Percentiles rank a stretch among this genome's conserved stretches.
These are phyloP conservation scores for Mythimna pallens DNA, from an alignment of 2,888 invertebrate genomes.

Conservation along the genomic window DNA sequence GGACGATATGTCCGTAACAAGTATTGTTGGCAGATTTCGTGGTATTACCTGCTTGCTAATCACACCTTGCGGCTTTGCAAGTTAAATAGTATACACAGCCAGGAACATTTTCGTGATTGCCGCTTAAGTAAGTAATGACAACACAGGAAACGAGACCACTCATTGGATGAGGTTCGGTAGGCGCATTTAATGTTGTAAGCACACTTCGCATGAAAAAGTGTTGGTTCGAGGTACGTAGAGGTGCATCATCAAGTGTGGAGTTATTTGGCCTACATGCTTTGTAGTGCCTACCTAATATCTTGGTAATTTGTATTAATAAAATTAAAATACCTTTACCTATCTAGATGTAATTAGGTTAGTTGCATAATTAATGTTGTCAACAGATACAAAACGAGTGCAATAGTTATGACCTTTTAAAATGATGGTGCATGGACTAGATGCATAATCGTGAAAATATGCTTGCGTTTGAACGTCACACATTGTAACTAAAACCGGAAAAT, in stretches of 20 bases:
- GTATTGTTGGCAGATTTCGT: slow-evolving; percentile 45
- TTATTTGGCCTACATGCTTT: slow-evolving; percentile 22
- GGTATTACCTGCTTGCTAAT: slow-evolving; percentile 21
- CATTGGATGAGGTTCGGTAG: slow-evolving; percentile 36
- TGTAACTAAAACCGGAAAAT: slow-evolving; percentile 19
- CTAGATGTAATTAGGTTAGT: slow-evolving; percentile 12
- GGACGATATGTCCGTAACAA: slow-evolving; percentile 26
- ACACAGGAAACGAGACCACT: slow-evolving; percentile 12
- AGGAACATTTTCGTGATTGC: slow-evolving; percentile 17
- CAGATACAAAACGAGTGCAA: slow-evolving; percentile 21
- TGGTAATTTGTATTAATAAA: background rate
- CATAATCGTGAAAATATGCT: slow-evolving; percentile 36
- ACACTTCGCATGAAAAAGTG: slow-evolving; percentile 18
- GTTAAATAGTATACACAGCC: slow-evolving; percentile 6
- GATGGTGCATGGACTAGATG: slow-evolving; percentile 38
- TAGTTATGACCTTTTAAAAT: background rate
- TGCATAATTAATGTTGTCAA: slow-evolving; percentile 40
- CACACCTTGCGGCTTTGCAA: slow-evolving; percentile 23
- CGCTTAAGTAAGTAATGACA: slow-evolving; percentile 19
- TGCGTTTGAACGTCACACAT: background rate
- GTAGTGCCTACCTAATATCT: background rate
- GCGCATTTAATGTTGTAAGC: slow-evolving; percentile 2
- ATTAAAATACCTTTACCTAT: background rate
- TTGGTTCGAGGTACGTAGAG: slow-evolving; percentile 26
- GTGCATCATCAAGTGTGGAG: background rate